Evolutionary conservation across 2,797 vertebrate genomes (phyloP), one percentile per base, ranked within the genome.

Genomic region (Arnoldichthys spilopterus): DNA sequence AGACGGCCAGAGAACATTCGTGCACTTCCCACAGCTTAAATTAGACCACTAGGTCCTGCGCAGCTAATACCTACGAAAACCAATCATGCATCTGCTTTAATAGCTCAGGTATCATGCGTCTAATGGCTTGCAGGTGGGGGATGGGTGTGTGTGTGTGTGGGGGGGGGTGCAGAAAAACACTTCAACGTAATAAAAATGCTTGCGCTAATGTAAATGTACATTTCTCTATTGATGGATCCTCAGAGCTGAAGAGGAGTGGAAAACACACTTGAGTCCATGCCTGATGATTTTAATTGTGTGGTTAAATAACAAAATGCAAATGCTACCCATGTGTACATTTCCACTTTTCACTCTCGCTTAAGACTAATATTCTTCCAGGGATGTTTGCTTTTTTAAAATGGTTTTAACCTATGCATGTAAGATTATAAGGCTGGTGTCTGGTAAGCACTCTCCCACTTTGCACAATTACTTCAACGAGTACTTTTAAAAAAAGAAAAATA

Each of bases 281-380:
- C 82, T 89, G 90, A 89, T 89, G 77, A 90, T 90, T 88, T 87
- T 90, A 89, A 92, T 91, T 90, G 74, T 92, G 87, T 89, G 90
- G 88, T 91, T 90, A 88, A 86, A 91, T 87, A 88, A 87, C 89
- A 91, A 90, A 89, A 93, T 91, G 92, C 89, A 92, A 92, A 92
- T 91, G 83, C 85, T 89, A 89, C 83, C 84, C 88, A 83, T 79
- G 84, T 85, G 85, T 86, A 90, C 85, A 89, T 89, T 67, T 64
- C 86, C 87, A 87, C 86, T 88, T 85, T 87, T 90, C 28, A 32
- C 26, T 24, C 53, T 6, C 43, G 37, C 49, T 16, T 26, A 72
- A 47, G 69, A 76, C 47, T 28, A 22, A 53, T 43, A 54, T 28
- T 11, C 43, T 61, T 77, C 32, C 53, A 49, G 40, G 20, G 13